Percentiles rank a stretch among this genome's conserved stretches.
Evolutionary conservation across 2,797 vertebrate genomes (phyloP).

Genomic region (Acipenser oxyrinchus): DNA sequence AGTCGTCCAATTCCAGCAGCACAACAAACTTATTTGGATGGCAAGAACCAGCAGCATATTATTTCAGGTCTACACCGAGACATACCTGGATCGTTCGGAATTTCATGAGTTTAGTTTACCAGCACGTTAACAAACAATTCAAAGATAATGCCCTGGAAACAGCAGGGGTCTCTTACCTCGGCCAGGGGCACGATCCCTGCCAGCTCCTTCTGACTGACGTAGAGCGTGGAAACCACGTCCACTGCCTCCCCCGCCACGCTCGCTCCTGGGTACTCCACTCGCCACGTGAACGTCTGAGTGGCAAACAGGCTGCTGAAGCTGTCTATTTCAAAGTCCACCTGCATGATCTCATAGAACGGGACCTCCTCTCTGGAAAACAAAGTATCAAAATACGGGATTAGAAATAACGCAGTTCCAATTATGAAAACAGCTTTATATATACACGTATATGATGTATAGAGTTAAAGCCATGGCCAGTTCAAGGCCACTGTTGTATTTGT

Average conservation of each 20-base stretch:
- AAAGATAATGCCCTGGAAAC: accelerated
- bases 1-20: too few species aligned
- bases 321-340: conserved; percentile 86
- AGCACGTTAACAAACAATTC: not conserved
- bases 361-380: conserved; percentile 58
- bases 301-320: conserved; percentile 74
- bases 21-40: too few species aligned
- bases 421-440: too few species aligned
- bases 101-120: too few species aligned
- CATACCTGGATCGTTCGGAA: too few species aligned
- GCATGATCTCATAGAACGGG: conserved; percentile 78
- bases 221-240: conserved; percentile 77
- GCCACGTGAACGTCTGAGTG: conserved; percentile 85
- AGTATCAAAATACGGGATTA: too few species aligned
- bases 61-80: too few species aligned
- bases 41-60: too few species aligned
- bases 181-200: conserved; percentile 84
- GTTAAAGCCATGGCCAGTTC: too few species aligned
- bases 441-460: too few species aligned
- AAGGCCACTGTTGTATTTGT: too few species aligned
- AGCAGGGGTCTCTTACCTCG: conserved; percentile 56
- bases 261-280: conserved; percentile 70
- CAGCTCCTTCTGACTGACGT: conserved; percentile 76
- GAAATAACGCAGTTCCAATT: too few species aligned
- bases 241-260: conserved; percentile 55